phyloP scores from a whole-genome alignment of 2,113 vertebrate genomes.

The Vireo altiloquus region DNA sequence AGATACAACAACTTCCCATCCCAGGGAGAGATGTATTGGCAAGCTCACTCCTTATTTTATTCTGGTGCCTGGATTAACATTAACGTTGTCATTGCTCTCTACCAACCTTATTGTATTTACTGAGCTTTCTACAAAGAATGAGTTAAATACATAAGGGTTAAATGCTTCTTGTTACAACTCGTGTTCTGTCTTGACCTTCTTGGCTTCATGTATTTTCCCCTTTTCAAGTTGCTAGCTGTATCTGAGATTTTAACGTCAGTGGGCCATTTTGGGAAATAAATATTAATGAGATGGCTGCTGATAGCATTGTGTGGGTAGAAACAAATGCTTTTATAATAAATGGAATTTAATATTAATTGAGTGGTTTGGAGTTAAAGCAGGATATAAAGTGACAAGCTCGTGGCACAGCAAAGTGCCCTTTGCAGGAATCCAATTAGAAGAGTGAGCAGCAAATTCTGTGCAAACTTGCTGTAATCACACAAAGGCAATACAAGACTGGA shows the following conservation, averaged over 20 bases:
- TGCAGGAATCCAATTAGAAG: slow-evolving; percentile 57
- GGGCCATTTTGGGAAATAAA: slow-evolving; percentile 56
- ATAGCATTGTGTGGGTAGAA: slow-evolving; percentile 32
- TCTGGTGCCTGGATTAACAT: not conserved
- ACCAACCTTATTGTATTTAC: not conserved
- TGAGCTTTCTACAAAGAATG: not conserved
- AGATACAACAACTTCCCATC: not conserved
- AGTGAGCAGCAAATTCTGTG: slow-evolving; percentile 30
- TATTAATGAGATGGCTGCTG: slow-evolving; percentile 64
- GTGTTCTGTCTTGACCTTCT: slow-evolving; percentile 29
- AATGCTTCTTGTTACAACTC: slow-evolving; percentile 14
- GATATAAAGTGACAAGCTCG: slow-evolving; percentile 32
- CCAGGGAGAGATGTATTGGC: not conserved
- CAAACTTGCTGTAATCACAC: slow-evolving; percentile 21
- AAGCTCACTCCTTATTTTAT: not conserved
- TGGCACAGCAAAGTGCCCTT: slow-evolving; percentile 33
- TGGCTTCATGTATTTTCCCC: not conserved
- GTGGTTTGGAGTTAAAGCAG: slow-evolving; percentile 54
- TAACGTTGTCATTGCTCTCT: not conserved
- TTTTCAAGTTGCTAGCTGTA: not conserved
- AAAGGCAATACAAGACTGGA: slow-evolving; percentile 9
- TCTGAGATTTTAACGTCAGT: slow-evolving; percentile 28
- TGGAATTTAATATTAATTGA: slow-evolving; percentile 58
- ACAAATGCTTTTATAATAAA: slow-evolving; percentile 56
- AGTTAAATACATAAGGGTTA: not conserved